phyloP scores from a whole-genome alignment of 2,113 vertebrate genomes.

The Nycticryphes semicollaris region DNA sequence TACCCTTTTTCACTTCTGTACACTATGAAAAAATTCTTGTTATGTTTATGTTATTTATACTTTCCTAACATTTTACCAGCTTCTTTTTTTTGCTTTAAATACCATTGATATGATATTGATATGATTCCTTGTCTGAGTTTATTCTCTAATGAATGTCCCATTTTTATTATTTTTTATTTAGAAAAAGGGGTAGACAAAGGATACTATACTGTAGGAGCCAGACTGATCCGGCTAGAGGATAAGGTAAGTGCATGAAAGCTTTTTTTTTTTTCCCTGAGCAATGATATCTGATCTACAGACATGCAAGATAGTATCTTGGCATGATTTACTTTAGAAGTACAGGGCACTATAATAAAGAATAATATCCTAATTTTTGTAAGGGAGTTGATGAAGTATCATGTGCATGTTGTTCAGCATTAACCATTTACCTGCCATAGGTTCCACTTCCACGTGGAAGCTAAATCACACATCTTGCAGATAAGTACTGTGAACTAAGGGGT shows the following conservation, averaged over 20 bases:
- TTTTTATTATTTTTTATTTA: slow-evolving; percentile 56
- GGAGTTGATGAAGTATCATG: not conserved
- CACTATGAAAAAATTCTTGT: not conserved
- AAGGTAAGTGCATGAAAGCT: slow-evolving; percentile 79
- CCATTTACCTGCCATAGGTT: not conserved
- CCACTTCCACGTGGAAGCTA: not conserved
- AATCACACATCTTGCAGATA: not conserved
- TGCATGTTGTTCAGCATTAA: not conserved
- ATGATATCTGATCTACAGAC: slow-evolving; percentile 41
- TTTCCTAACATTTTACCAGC: not conserved
- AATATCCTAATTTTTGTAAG: slow-evolving; percentile 43
- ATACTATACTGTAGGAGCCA: slow-evolving; percentile 84
- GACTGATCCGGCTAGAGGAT: slow-evolving; percentile 89
- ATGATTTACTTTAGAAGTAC: slow-evolving; percentile 56
- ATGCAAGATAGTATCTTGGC: slow-evolving; percentile 26
- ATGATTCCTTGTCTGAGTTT: not conserved
- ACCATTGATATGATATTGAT: not conserved
- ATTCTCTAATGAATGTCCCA: not conserved
- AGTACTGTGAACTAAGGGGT: not conserved
- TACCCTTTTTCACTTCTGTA: not conserved
- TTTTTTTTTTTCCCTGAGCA: not conserved
- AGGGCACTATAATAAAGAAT: slow-evolving; percentile 37
- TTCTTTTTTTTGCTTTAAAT: not conserved
- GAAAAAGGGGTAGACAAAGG: slow-evolving; percentile 90
- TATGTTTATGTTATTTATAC: not conserved